Percentiles rank a stretch among this genome's conserved stretches.
These are phyloP conservation scores for Craterocephalus amniculus DNA, from an alignment of 2,797 vertebrate species.

Conservation along the genomic window DNA sequence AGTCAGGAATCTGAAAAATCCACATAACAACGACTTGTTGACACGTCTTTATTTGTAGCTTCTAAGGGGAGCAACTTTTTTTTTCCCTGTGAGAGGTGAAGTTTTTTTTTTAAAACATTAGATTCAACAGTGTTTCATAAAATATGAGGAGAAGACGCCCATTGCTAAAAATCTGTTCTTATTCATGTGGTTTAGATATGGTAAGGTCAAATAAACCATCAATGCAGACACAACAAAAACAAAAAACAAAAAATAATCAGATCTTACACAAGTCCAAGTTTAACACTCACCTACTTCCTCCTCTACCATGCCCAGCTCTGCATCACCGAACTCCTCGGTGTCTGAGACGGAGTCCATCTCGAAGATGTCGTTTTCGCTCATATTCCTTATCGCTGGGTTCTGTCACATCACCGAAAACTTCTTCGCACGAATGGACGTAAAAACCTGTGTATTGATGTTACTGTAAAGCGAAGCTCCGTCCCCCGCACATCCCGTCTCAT, in stretches of 20 bases:
- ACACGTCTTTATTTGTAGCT: background rate
- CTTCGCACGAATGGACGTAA: background rate
- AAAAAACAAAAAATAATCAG: background rate
- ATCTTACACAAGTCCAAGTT: background rate
- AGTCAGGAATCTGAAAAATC: slow-evolving; percentile 27
- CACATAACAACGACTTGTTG: background rate
- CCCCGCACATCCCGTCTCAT: slow-evolving; percentile 1
- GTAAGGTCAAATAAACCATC: background rate
- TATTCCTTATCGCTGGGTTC: slow-evolving; percentile 11
- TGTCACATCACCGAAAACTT: slow-evolving; percentile 6
- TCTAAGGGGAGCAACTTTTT: background rate
- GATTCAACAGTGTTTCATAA: background rate
- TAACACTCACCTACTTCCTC: slow-evolving; percentile 70
- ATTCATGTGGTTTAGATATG: background rate
- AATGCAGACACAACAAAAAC: background rate
- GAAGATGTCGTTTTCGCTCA: slow-evolving; percentile 61
- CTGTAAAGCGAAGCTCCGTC: background rate
- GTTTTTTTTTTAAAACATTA: background rate
- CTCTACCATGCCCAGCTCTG: slow-evolving; percentile 48
- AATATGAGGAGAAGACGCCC: slow-evolving; percentile 11
- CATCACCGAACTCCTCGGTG: slow-evolving; percentile 47
- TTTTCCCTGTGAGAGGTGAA: background rate
- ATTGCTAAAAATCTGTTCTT: background rate
- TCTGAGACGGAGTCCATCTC: slow-evolving; percentile 74
- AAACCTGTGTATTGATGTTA: background rate